These are phyloP conservation scores for Porites cylindrica DNA, from an alignment of 92 coral and sea anemone species.

Conservation along the genomic window DNA sequence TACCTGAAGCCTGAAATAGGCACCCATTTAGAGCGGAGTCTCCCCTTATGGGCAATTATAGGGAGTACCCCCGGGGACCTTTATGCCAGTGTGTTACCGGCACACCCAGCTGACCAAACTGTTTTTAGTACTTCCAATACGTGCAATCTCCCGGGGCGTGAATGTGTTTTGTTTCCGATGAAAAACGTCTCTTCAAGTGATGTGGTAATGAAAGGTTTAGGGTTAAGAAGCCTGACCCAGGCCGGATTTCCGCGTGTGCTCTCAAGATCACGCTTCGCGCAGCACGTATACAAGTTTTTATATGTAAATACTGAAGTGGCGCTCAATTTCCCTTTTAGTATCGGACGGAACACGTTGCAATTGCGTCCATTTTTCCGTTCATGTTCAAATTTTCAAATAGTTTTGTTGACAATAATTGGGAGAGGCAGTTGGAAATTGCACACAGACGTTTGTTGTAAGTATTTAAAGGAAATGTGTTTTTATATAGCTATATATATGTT, in stretches of 20 bases:
- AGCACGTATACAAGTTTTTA: constrained; percentile 7
- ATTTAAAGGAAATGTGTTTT: too few relatives aligned
- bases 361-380: not conserved
- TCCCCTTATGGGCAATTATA: too few relatives aligned
- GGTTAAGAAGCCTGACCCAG: not conserved
- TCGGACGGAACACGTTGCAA: not conserved
- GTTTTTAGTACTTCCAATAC: not conserved
- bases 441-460: too few relatives aligned
- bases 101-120: not conserved
- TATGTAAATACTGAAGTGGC: constrained; percentile 3
- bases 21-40: too few relatives aligned
- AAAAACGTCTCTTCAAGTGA: not conserved
- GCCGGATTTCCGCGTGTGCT: constrained; percentile 16
- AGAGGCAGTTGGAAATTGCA: too few relatives aligned
- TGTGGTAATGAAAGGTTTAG: not conserved
- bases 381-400: not conserved
- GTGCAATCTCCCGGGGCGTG: not conserved
- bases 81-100: too few relatives aligned
- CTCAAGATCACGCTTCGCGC: not conserved
- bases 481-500: too few relatives aligned
- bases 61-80: too few relatives aligned
- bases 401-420: too few relatives aligned
- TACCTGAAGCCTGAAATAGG: too few relatives aligned
- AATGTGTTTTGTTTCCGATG: not conserved
- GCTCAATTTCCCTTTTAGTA: not conserved